Evolutionary conservation across 2,113 vertebrate genomes (phyloP), one percentile per base, ranked within the genome.

Genomic region (Xerus inauris): DNA sequence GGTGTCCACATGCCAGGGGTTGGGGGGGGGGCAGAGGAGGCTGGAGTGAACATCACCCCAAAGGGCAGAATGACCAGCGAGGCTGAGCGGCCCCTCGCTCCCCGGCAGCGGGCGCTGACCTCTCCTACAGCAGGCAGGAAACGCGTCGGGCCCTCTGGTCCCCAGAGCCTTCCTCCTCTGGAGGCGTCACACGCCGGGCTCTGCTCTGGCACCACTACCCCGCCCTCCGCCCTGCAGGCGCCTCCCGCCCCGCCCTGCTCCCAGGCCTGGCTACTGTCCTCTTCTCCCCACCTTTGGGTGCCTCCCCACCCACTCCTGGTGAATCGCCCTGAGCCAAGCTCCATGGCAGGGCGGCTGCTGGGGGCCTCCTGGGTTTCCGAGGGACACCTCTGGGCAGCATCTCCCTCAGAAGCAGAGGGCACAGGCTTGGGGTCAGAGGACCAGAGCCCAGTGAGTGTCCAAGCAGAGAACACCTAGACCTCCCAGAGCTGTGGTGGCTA

Each of bases 31-130:
- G 20, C 14, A 42, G 45, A 17, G 38, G 81, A 65, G 64, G 69
- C 35, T 22, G 17, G 35, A 19, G n/a, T 32, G 16, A 65, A 65
- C 30, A 65, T 6, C 11, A 8, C 64, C 64, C 13, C 8, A 3
- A 32, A 4, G 0, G 45, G 59, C 45, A 42, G 30, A 11, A 35
- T 2, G 1, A 7, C 16, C 54, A 64, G 1, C 4, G 1, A 8
- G 17, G 49, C 51, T 26, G 40, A 40, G 62, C 62, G 12, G 47
- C 3, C 8, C n/a, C 0, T 42, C 8, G 22, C 26, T 10, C 57
- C 8, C 64, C 7, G 0, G 65, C 26, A 12, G 64, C 6, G 6
- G 85, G 28, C 2, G 11, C 26, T 17, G 35, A 28, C 75, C 75
- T 57, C 65, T 12, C 10, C 75, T 32, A 3, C 51, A 28, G 42